Conservation (phyloP, 2,113 vertebrate genomes). For the Oceanodroma tethys region DNA sequence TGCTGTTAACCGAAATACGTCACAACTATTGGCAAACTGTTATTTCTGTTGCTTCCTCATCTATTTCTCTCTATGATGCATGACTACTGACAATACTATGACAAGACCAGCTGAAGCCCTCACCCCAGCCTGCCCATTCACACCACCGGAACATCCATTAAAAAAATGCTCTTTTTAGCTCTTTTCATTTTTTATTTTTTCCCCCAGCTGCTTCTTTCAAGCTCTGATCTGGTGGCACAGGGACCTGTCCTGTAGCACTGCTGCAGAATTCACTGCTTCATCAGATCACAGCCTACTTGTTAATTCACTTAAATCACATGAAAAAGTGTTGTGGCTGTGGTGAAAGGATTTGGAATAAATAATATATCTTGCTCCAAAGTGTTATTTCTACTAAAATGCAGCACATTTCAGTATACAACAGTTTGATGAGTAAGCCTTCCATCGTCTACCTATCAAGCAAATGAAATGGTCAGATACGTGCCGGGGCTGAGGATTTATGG, state of each 20-base stretch:
- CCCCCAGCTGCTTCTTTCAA: neutral
- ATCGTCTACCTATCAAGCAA: neutral
- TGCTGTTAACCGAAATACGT: neutral
- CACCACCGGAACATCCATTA: neutral
- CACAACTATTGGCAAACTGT: neutral
- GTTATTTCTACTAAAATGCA: neutral
- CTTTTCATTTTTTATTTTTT: neutral
- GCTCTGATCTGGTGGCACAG: neutral
- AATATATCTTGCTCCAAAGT: neutral
- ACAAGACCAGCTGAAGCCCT: neutral
- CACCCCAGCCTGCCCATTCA: neutral
- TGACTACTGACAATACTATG: accelerated
- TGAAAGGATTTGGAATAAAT: neutral
- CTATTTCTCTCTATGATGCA: neutral
- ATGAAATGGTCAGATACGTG: neutral
- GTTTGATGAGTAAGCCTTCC: neutral
- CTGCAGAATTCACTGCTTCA: neutral
- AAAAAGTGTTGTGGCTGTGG: neutral
- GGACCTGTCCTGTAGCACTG: neutral
- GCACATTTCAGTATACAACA: neutral
- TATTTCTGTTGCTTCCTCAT: neutral
- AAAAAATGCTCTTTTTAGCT: neutral
- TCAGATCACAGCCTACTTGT: neutral
- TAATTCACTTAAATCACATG: neutral
- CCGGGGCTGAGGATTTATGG: neutral